Percentiles rank a stretch among this genome's conserved stretches.
phyloP scores from a whole-genome alignment of 92 coral and sea anemone species.

The Zoanthus solanderi region DNA sequence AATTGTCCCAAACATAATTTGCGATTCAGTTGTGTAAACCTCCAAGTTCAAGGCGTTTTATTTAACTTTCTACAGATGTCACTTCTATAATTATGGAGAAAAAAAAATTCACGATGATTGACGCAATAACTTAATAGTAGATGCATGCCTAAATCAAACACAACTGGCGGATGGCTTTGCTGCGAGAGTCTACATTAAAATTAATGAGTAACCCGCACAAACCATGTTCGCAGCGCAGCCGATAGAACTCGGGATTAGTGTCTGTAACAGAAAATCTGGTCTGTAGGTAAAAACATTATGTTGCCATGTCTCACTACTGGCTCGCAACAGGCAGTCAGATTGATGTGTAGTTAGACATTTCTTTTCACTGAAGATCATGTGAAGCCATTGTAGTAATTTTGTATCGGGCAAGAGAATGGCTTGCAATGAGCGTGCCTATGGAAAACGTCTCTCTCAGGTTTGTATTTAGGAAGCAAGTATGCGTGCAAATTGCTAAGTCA shows the following conservation, averaged over 20 bases:
- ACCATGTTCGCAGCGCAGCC: conserved; percentile 41
- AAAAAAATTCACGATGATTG: background rate
- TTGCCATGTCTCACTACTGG: background rate
- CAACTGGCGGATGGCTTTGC: conserved; percentile 54
- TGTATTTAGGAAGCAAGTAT: background rate
- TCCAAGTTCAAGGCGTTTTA: background rate
- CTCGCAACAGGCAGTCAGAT: background rate
- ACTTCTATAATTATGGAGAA: background rate
- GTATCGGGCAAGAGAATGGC: background rate
- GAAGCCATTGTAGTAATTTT: background rate
- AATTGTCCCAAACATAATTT: conserved; percentile 9
- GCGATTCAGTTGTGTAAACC: background rate
- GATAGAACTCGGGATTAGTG: conserved; percentile 17
- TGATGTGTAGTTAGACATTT: background rate
- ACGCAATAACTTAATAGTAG: conserved; percentile 43
- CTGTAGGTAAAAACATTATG: conserved; percentile 20
- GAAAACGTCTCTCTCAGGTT: conserved; percentile 23
- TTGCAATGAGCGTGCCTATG: background rate
- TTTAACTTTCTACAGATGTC: background rate
- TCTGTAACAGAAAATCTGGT: conserved; percentile 18
- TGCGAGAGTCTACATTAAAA: conserved; percentile 76
- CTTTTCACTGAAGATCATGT: conserved; percentile 24
- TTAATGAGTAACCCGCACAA: conserved; percentile 77
- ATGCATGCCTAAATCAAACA: conserved; percentile 32
- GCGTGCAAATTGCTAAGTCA: background rate